phyloP scores from a whole-genome alignment of 2,797 vertebrate genomes.

The Tragelaphus eurycerus region DNA sequence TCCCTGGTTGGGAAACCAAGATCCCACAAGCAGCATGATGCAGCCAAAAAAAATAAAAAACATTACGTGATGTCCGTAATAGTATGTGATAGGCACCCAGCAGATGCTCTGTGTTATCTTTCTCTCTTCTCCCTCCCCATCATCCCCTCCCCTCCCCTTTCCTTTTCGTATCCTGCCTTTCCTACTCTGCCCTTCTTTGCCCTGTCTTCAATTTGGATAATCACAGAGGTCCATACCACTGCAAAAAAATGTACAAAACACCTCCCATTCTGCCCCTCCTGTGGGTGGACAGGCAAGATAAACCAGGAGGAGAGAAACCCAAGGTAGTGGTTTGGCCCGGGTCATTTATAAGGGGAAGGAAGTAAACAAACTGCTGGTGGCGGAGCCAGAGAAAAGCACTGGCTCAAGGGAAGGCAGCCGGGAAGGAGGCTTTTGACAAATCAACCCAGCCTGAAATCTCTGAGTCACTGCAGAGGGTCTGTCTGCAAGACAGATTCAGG shows the following conservation, averaged over 20 bases:
- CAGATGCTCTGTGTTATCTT: background rate
- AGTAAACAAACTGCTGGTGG: slow-evolving; percentile 10
- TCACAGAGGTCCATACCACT: background rate
- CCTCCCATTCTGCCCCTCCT: background rate
- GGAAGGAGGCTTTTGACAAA: slow-evolving; percentile 28
- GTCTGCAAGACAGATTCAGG: background rate
- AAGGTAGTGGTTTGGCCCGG: background rate
- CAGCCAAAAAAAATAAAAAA: background rate
- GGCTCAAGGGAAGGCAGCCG: background rate
- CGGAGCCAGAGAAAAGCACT: background rate
- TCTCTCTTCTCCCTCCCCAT: background rate
- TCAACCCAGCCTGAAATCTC: slow-evolving; percentile 5
- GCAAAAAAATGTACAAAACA: background rate
- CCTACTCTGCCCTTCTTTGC: background rate
- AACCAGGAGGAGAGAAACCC: background rate
- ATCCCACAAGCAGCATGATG: background rate
- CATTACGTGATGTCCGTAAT: background rate
- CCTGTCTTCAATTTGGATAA: background rate
- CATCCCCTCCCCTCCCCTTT: background rate
- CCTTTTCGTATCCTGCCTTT: background rate
- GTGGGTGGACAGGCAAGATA: slow-evolving; percentile 30
- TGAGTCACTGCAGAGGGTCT: background rate
- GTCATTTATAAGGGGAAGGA: slow-evolving; percentile 30
- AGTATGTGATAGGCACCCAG: background rate
- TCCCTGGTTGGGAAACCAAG: background rate